Evolutionary conservation across 2,888 invertebrate genomes (phyloP), one percentile per base, ranked within the genome.

Genomic region (Nomada fabriciana): DNA sequence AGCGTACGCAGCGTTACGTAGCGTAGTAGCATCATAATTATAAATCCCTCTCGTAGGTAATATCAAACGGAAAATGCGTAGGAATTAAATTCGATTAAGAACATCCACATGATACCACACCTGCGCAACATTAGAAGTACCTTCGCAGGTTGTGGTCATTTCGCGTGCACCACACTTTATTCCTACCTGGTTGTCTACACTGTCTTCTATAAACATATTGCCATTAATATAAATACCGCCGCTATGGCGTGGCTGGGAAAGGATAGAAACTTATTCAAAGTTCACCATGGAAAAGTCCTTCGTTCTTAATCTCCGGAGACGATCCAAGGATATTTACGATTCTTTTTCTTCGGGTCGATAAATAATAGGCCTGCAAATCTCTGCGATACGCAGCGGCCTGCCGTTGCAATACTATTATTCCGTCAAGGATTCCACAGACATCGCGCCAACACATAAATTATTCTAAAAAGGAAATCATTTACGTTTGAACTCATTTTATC

Each of bases 281-380:
- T 65, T 25, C 42, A 23, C 9, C 15, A 63, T n/a, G 25, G 52
- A 42, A 57, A 57, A 69, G 43, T 18, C 72, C 63, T 78, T 78
- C 67, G 29, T 36, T 18, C 63, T 11, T 76, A 78, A 86, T 82
- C 73, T 70, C 11, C 47, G 50, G 29, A 65, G 23, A 52, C 23
- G 20, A 81, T 81, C 61, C 76, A 80, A 85, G 82, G 82, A n/a
- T 80, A 60, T 69, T 57, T 36, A 0, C 59, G 18, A 20, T 67
- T 25, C 53, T 61, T 69, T 29, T 72, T 20, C 25, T 18, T 13
- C 20, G 7, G 7, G 25, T 47, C 55, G 36, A 73, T 80, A 74
- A 80, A 76, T 79, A 80, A 81, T 61, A 29, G 20, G 42, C n/a
- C 1, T 11, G 52, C 53, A 42, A 64, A 61, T 61, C 29, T 29